Evolutionary conservation across 2,888 invertebrate genomes (phyloP).

Genomic region (Sphecodes monilicornis): DNA sequence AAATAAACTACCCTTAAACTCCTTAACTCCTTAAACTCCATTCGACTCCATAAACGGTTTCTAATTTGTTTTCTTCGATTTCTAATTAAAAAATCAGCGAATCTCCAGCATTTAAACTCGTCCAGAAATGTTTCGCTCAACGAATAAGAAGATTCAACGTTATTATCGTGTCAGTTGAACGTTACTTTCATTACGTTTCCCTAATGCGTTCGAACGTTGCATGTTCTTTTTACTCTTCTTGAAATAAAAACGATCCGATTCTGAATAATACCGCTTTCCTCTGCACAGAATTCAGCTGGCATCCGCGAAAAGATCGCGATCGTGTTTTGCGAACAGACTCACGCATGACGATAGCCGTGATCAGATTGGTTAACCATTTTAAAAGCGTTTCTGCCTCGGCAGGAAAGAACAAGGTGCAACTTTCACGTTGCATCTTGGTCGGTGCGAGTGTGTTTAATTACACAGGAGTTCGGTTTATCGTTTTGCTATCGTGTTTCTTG

Average conservation of each 20-base stretch:
- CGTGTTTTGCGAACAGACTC: conserved; percentile 24
- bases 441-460: conserved; percentile 42
- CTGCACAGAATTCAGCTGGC: conserved; percentile 65
- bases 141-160: not conserved
- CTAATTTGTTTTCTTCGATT: not conserved
- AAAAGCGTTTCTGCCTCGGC: conserved; percentile 25
- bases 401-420: conserved; percentile 40
- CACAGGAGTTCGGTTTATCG: conserved; percentile 45
- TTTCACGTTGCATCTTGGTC: conserved; percentile 54
- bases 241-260: not conserved
- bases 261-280: conserved; percentile 27
- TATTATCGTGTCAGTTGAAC: not conserved
- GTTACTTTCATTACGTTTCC: conserved; percentile 21
- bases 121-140: not conserved
- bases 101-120: not conserved
- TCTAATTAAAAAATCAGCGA: not conserved
- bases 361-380: conserved; percentile 48
- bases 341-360: conserved; percentile 31
- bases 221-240: not conserved
- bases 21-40: too few species aligned
- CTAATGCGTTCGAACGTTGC: conserved; percentile 12
- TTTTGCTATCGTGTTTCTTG: conserved; percentile 31
- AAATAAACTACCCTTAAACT: too few species aligned
- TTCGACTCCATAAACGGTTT: not conserved
- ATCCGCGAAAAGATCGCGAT: conserved; percentile 57